Conservation (phyloP, 1,140 invertebrate genomes). For the Bombus affinis region DNA sequence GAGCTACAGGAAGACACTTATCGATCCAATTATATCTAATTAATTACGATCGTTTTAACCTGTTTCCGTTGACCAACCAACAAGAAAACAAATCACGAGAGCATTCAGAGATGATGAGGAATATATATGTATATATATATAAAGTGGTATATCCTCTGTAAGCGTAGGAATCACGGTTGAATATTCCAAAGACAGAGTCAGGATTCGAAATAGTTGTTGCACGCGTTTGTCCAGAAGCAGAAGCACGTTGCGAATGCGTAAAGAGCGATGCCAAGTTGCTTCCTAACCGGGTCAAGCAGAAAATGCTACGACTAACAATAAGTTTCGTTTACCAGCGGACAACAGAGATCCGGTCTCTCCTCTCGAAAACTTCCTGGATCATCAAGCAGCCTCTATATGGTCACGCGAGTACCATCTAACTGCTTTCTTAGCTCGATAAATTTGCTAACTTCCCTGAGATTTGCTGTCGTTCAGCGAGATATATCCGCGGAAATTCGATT, state of each 20-base stretch:
- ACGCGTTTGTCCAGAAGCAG: background rate
- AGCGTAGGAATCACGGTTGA: background rate
- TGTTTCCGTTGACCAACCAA: background rate
- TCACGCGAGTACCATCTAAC: conserved; percentile 14
- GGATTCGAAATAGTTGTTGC: background rate
- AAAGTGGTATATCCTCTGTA: too few species aligned
- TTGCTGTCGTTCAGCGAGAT: background rate
- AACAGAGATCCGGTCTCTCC: conserved; percentile 27
- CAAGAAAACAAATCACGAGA: background rate
- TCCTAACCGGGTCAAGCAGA: conserved; percentile 54
- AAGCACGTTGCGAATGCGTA: conserved; percentile 8
- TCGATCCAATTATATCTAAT: conserved; percentile 10
- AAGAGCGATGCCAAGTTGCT: conserved; percentile 29
- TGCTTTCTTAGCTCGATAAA: conserved; percentile 27
- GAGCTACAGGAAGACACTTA: background rate
- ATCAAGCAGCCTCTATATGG: conserved; percentile 15
- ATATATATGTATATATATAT: too few species aligned
- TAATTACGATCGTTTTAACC: background rate
- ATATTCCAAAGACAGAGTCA: background rate
- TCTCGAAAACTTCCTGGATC: conserved; percentile 30
- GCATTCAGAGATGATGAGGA: background rate
- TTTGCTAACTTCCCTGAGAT: conserved; percentile 13
- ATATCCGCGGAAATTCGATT: conserved; percentile 8
- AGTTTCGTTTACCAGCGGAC: conserved; percentile 45
- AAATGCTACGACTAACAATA: conserved; percentile 58